A percentile compares a stretch with the other conserved stretches of the same genome.
Conservation (phyloP, 2,113 vertebrate genomes). For the Ciconia stormi region DNA sequence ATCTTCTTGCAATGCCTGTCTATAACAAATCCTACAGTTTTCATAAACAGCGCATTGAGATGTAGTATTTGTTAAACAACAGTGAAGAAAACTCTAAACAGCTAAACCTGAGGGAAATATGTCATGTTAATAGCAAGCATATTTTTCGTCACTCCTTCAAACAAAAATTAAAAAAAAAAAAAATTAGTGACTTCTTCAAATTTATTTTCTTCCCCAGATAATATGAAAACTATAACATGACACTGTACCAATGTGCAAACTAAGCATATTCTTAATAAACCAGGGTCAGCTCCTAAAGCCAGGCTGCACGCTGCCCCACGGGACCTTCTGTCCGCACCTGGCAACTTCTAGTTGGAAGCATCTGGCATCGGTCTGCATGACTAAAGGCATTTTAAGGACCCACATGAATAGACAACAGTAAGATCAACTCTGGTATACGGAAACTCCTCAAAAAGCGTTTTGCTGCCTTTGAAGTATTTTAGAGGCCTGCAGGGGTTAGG, state of each 20-base stretch:
- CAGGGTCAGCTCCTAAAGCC: neutral
- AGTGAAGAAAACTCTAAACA: neutral
- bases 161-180: neutral
- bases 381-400: neutral
- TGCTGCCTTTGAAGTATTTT: neutral
- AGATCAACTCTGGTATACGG: neutral
- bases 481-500: rapidly evolving
- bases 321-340: rapidly evolving
- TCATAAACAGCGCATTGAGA: neutral
- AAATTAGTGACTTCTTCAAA: neutral
- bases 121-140: neutral
- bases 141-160: neutral
- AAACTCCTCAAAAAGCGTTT: neutral
- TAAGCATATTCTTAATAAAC: neutral
- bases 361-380: neutral
- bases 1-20: neutral
- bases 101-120: neutral
- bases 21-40: neutral
- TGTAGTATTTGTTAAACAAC: neutral
- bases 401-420: neutral
- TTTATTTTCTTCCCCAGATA: neutral
- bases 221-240: neutral
- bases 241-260: neutral
- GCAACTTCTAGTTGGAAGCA: neutral
- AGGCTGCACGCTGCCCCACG: rapidly evolving